Base-by-base conservation (phyloP, 2,888 invertebrate genomes). In the Sepioteuthis lessoniana region DNA sequence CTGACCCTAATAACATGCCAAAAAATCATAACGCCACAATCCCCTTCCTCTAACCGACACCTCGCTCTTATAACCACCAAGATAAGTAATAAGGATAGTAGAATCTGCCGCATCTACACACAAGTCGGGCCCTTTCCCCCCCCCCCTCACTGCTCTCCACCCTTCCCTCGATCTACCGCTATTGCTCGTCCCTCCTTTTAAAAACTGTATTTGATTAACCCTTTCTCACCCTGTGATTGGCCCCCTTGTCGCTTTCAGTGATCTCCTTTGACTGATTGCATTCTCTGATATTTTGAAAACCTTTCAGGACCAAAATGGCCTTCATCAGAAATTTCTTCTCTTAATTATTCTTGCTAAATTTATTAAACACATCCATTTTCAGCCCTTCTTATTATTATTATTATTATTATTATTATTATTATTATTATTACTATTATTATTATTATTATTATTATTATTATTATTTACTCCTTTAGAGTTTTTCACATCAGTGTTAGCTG, bases 1-100 rank as follows among this genome's bases (percentile, higher is more conserved):
- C 76, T 76, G 76, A 76, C 76, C 76, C 76, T 76, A 76, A 76
- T 76, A 76, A 76, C 76, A 76, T n/a, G 76, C 76, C n/a, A 76
- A n/a, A 76, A 76, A 76, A 76, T n/a, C 76, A 35, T 76, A 76
- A 76, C 76, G 76, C 76, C 76, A 76, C 76, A n/a, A 76, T 35
- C n/a, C 76, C 76, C 76, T 0, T 13, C 76, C 76, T 13, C 76
- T 35, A n/a, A 10, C 76, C n/a, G 76, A 35, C 76, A 76, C 76
- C 76, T 35, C n/a, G 16, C 76, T 35, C 76, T 76, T 35, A 76
- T 35, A 76, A 76, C 76, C 76, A 76, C 76, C n/a, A 76, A 76
- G 76, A 76, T 35, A 76, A 76, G 76, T 76, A 76, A 76, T 19
- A 35, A 35, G 76, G 76, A n/a, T 35, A 76, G 76, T 35, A 76